Conservation (phyloP, 2,888 invertebrate species). For the Trissonchulus sp. region DNA sequence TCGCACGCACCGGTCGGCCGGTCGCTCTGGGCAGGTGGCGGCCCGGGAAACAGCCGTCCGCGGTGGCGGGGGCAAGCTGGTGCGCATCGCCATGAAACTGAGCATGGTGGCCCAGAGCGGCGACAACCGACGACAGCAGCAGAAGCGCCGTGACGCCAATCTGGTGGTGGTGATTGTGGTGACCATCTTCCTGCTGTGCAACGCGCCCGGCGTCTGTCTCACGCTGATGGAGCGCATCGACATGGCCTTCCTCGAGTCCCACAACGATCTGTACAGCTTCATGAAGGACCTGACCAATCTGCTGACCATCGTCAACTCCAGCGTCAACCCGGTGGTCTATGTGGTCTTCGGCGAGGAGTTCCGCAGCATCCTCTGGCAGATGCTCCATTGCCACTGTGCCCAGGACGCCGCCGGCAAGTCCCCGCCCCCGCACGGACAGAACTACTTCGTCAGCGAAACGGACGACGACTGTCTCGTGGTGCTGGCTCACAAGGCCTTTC, state of each 20-base stretch:
- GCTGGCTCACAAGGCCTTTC: too few relatives aligned
- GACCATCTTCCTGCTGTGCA: constrained; percentile 25
- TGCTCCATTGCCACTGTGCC: neutral
- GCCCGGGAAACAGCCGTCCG: neutral
- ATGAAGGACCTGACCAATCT: constrained; percentile 66
- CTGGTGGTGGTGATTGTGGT: constrained; percentile 26
- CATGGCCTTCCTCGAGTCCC: constrained; percentile 23
- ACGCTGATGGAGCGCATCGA: constrained; percentile 34
- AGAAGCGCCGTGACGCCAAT: constrained; percentile 25
- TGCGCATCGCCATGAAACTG: neutral
- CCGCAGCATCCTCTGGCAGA: constrained; percentile 55
- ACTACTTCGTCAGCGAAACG: too few relatives aligned
- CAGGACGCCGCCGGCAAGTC: too few relatives aligned
- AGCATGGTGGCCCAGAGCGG: neutral
- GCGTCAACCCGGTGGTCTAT: constrained; percentile 94
- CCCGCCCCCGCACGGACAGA: too few relatives aligned
- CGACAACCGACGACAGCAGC: neutral
- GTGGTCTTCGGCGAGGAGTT: constrained; percentile 96
- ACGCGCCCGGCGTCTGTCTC: constrained; percentile 24
- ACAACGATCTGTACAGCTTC: constrained; percentile 6
- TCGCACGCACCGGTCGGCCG: constrained; percentile 63
- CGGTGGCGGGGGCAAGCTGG: neutral
- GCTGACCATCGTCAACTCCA: constrained; percentile 90
- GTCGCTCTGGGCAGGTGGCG: too few relatives aligned
- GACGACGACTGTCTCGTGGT: too few relatives aligned